Conservation (phyloP, 1,140 invertebrate genomes). For the Maconellicoccus hirsutus region DNA sequence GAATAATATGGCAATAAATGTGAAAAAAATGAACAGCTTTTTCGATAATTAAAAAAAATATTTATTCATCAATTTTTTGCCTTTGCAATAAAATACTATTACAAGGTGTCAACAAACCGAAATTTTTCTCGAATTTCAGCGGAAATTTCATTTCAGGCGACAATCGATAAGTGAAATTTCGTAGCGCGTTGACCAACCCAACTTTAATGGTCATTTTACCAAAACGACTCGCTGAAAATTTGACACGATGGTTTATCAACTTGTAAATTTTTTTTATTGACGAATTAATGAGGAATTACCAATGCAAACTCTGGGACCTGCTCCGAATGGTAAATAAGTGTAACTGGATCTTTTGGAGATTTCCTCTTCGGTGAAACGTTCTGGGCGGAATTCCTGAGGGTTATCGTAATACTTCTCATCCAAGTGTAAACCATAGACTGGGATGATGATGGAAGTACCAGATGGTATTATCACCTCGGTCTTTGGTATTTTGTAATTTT, state of each 20-base stretch:
- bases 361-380: conserved; percentile 35
- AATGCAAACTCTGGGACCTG: conserved; percentile 54
- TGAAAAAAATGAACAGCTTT: too few species aligned
- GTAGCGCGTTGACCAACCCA: conserved; percentile 27
- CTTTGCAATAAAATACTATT: not conserved
- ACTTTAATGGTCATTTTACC: conserved; percentile 29
- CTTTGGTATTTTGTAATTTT: conserved; percentile 40
- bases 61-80: too few species aligned
- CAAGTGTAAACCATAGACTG: conserved; percentile 46
- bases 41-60: too few species aligned
- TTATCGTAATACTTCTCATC: conserved; percentile 50
- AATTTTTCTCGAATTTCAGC: not conserved
- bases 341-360: conserved; percentile 32
- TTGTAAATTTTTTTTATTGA: conserved; percentile 46
- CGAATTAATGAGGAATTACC: conserved; percentile 37
- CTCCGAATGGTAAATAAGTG: conserved; percentile 54
- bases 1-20: too few species aligned
- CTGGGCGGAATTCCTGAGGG: conserved; percentile 53
- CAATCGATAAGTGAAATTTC: conserved; percentile 24
- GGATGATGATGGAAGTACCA: conserved; percentile 41
- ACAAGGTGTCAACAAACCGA: not conserved
- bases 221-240: conserved; percentile 29
- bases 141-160: not conserved
- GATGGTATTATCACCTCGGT: conserved; percentile 38
- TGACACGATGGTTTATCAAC: too few species aligned